These are phyloP conservation scores for Thryonomys swinderianus DNA, from an alignment of 2,113 vertebrate genomes.

Conservation along the genomic window DNA sequence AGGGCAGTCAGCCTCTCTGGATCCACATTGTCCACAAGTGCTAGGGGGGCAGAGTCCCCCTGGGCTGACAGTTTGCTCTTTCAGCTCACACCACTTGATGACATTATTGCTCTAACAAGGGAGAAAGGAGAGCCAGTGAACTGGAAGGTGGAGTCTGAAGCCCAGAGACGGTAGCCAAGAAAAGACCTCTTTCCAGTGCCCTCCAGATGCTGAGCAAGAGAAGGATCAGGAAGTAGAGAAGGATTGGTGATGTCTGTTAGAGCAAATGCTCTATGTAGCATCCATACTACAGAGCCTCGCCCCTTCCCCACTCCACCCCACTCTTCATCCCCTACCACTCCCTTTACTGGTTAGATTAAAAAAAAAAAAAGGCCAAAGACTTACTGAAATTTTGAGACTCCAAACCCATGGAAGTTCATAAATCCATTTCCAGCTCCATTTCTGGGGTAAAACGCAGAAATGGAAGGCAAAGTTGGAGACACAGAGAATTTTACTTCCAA, in stretches of 20 bases:
- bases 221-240: background rate
- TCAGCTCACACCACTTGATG: background rate
- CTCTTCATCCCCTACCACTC: background rate
- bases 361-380: background rate
- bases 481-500: background rate
- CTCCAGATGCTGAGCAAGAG: background rate
- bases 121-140: background rate
- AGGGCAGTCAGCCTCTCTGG: background rate
- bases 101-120: background rate
- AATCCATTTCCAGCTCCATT: background rate
- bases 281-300: background rate
- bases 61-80: background rate
- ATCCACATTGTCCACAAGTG: background rate
- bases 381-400: background rate
- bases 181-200: background rate
- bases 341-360: background rate
- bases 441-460: background rate
- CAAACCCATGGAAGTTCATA: background rate
- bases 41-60: background rate
- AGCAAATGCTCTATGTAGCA: rapidly evolving
- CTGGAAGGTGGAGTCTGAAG: background rate
- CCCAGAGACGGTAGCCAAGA: background rate
- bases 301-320: background rate
- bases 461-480: background rate
- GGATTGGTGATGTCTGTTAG: background rate